A percentile compares a stretch with the other conserved stretches of the same genome.
Evolutionary conservation across 2,888 invertebrate genomes (phyloP).

Genomic region (Mesodorylaimus sp.): DNA sequence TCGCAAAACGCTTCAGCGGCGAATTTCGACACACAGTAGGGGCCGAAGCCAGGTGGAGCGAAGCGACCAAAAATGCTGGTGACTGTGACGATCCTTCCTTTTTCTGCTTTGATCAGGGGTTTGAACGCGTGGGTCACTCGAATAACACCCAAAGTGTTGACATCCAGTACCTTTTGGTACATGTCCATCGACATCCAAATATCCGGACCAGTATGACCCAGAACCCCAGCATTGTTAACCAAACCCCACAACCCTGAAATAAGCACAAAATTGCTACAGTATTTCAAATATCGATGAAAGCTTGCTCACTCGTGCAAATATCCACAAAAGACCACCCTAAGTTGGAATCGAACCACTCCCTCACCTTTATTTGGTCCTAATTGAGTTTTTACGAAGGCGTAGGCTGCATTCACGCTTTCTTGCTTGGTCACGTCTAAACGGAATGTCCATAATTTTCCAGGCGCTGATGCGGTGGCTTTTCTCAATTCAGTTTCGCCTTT

Average conservation of each 20-base stretch:
- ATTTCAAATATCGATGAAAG: not conserved
- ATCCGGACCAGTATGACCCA: conserved; percentile 63
- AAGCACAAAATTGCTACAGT: conserved; percentile 3
- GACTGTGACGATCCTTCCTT: conserved; percentile 29
- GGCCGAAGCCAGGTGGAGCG: conserved; percentile 30
- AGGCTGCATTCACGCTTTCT: not conserved
- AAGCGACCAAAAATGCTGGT: conserved; percentile 27
- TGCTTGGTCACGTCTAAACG: not conserved
- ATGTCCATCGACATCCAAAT: conserved; percentile 71
- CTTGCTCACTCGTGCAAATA: too few species aligned
- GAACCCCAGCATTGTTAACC: conserved; percentile 73
- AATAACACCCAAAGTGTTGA: conserved; percentile 58
- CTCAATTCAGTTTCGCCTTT: conserved; percentile 12
- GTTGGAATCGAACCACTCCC: too few species aligned
- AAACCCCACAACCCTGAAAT: conserved; percentile 61
- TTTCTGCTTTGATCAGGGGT: not conserved
- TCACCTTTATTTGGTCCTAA: not conserved
- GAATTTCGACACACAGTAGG: conserved; percentile 33
- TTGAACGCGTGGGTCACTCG: conserved; percentile 16
- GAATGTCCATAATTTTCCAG: not conserved
- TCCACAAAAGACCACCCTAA: too few species aligned
- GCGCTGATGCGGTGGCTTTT: not conserved
- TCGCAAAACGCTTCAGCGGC: conserved; percentile 32
- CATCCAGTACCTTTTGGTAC: conserved; percentile 44
- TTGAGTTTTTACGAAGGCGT: not conserved